These are phyloP conservation scores for Mungos mungo DNA, from an alignment of 2,113 vertebrate species.

Conservation along the genomic window DNA sequence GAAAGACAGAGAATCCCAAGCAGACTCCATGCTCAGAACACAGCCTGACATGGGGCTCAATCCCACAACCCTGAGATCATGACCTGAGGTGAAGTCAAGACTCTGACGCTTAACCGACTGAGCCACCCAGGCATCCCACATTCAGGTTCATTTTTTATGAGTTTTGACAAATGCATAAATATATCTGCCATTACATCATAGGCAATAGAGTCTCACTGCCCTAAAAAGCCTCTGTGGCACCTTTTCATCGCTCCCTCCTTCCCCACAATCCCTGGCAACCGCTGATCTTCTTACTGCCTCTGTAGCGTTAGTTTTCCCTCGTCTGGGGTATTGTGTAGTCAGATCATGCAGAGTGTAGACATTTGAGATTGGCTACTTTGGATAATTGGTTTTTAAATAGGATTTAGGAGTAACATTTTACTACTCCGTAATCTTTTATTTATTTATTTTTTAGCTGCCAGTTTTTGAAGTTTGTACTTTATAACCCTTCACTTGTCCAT, in stretches of 20 bases:
- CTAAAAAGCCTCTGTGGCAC: not conserved
- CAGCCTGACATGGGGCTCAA: no score
- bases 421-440: not conserved
- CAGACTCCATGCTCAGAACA: no score
- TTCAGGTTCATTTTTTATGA: not conserved
- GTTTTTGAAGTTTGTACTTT: not conserved
- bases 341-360: not conserved
- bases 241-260: not conserved
- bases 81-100: no score
- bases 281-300: not conserved
- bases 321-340: not conserved
- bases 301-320: not conserved
- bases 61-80: no score
- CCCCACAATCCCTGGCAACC: not conserved
- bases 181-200: not conserved
- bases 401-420: constrained; percentile 17
- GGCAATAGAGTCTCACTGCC: not conserved
- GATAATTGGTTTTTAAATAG: not conserved
- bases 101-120: no score
- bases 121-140: no score
- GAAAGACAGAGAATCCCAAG: no score
- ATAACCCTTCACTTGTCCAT: not conserved
- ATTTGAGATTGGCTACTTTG: not conserved
- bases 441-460: not conserved
- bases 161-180: not conserved